These are phyloP conservation scores for Muscicapa adusta DNA, from an alignment of 2,113 vertebrate species.

Conservation along the genomic window DNA sequence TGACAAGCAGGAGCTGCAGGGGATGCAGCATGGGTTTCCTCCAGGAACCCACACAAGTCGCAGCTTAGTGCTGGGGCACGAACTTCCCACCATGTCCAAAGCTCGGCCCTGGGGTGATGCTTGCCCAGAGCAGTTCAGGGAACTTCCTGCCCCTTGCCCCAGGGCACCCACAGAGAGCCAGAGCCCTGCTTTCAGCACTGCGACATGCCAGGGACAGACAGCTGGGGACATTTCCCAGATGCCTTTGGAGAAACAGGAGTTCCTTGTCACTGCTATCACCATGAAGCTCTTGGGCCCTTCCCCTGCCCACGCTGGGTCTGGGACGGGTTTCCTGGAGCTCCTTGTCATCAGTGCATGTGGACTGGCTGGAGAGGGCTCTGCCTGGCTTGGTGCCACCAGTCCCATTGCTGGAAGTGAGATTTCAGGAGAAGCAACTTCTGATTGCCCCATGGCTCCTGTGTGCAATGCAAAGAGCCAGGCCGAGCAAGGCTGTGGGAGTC, in stretches of 20 bases:
- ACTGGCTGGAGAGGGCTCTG: background rate
- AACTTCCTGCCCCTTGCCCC: background rate
- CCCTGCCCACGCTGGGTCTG: background rate
- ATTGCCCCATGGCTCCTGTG: background rate
- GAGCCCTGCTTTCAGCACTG: background rate
- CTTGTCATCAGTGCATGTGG: background rate
- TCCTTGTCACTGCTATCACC: background rate
- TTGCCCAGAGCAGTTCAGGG: background rate
- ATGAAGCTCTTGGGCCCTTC: background rate
- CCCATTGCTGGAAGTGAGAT: background rate
- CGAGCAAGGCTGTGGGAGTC: background rate
- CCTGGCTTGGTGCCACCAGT: background rate
- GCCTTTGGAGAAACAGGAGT: background rate
- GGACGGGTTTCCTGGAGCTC: background rate
- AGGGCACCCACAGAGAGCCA: rapidly evolving
- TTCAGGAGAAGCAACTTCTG: background rate
- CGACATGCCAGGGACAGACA: rapidly evolving
- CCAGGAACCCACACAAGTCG: background rate
- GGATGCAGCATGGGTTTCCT: background rate
- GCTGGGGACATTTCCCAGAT: background rate
- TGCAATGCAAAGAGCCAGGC: background rate
- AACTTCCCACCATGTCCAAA: background rate
- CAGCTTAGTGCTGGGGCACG: background rate
- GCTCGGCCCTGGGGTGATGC: background rate
- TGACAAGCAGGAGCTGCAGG: slow-evolving; percentile 17